Percentiles rank a stretch among this genome's conserved stretches.
These are phyloP conservation scores for Pao palembangensis DNA, from an alignment of 2,113 vertebrate genomes.

Conservation along the genomic window DNA sequence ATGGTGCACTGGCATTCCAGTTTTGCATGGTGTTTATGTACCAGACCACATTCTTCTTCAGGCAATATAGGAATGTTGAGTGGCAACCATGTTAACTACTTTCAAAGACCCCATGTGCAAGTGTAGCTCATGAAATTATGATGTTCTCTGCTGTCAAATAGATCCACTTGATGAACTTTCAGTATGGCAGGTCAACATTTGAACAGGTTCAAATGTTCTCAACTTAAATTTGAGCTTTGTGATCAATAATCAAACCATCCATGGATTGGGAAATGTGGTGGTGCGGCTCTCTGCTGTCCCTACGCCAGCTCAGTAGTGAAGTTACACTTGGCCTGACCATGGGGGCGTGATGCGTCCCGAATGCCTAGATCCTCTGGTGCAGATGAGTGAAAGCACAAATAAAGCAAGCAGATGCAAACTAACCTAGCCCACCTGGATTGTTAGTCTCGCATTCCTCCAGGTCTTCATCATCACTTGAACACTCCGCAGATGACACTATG, in stretches of 20 bases:
- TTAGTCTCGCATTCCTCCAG: conserved; percentile 94
- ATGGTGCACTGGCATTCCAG: conserved; percentile 81
- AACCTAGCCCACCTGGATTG: conserved; percentile 98
- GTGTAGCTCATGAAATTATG: conserved; percentile 59
- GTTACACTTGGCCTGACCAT: conserved; percentile 82
- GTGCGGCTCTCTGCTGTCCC: neutral
- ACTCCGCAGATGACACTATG: conserved; percentile 93
- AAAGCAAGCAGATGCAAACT: conserved; percentile 94
- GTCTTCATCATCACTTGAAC: conserved; percentile 97
- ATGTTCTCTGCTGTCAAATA: conserved; percentile 11
- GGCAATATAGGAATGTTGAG: neutral
- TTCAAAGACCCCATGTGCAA: conserved; percentile 86
- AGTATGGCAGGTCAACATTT: neutral
- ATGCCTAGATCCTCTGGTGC: conserved; percentile 74
- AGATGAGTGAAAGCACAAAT: conserved; percentile 77
- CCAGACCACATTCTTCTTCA: conserved; percentile 73
- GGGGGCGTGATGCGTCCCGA: conserved; percentile 87
- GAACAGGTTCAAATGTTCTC: neutral
- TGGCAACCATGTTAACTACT: conserved; percentile 80
- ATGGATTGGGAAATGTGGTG: neutral
- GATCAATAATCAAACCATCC: conserved; percentile 1
- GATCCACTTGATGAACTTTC: neutral
- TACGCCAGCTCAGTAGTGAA: conserved; percentile 26
- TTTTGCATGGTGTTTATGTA: conserved; percentile 78
- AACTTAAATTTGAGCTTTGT: conserved; percentile 8